phyloP scores from a whole-genome alignment of 2,888 invertebrate genomes.

The Parthenolecanium corni region DNA sequence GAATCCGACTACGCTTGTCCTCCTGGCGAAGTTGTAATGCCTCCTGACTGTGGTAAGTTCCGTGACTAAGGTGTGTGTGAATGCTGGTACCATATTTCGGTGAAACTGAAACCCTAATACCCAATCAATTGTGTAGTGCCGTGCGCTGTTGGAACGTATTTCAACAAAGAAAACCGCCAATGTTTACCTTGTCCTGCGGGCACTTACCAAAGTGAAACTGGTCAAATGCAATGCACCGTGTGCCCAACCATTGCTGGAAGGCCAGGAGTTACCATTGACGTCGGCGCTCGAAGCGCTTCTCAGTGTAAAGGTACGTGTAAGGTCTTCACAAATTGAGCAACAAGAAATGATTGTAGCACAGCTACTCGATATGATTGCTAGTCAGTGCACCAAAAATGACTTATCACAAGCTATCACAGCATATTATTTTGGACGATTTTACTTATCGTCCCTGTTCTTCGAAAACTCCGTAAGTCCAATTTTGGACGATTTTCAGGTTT shows the following conservation, averaged over 20 bases:
- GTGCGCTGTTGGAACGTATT: slow-evolving; percentile 82
- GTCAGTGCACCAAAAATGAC: too few species aligned
- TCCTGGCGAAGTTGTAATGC: slow-evolving; percentile 83
- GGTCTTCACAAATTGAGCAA: too few species aligned
- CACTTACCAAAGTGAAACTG: slow-evolving; percentile 85
- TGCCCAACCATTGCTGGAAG: slow-evolving; percentile 87
- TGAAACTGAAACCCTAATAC: not conserved
- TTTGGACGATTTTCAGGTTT: too few species aligned
- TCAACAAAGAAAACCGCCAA: slow-evolving; percentile 59
- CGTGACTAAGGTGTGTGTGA: not conserved
- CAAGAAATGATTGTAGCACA: too few species aligned
- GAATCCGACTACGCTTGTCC: slow-evolving; percentile 88
- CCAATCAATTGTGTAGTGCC: slow-evolving; percentile 49
- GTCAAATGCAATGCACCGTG: slow-evolving; percentile 73
- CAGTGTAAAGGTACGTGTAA: slow-evolving; percentile 72
- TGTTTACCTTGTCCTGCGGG: slow-evolving; percentile 79
- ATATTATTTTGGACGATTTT: too few species aligned
- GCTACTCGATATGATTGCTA: too few species aligned
- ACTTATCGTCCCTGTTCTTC: too few species aligned
- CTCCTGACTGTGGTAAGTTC: slow-evolving; percentile 71
- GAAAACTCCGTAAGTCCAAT: too few species aligned
- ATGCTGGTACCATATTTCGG: not conserved
- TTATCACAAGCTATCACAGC: too few species aligned
- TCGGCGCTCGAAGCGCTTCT: slow-evolving; percentile 74
- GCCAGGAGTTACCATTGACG: slow-evolving; percentile 73